phyloP scores from a whole-genome alignment of 2,113 vertebrate species.

The Neogobius melanostomus region DNA sequence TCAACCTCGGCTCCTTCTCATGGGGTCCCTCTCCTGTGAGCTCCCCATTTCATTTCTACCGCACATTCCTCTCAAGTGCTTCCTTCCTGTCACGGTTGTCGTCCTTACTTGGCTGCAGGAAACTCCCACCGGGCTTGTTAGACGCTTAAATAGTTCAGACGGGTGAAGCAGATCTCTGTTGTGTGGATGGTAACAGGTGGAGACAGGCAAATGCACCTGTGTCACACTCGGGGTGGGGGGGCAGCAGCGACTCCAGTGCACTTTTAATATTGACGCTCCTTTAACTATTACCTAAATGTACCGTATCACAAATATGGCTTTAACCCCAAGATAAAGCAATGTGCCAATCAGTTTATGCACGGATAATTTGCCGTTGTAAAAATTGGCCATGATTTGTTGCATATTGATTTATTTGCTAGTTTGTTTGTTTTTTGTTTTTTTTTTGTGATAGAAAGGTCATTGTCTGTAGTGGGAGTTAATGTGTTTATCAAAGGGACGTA shows the following conservation, averaged over 20 bases:
- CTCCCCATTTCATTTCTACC: conserved; percentile 9
- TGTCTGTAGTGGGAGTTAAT: neutral
- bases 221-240: conserved; percentile 48
- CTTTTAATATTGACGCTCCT: too few species aligned
- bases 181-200: conserved; percentile 49
- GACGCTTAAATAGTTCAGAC: conserved; percentile 56
- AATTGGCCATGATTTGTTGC: too few species aligned
- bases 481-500: neutral
- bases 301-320: too few species aligned
- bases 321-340: too few species aligned
- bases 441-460: neutral
- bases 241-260: conserved; percentile 22
- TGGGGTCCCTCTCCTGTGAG: conserved; percentile 32
- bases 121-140: conserved; percentile 51
- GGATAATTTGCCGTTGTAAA: too few species aligned
- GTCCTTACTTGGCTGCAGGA: conserved; percentile 48
- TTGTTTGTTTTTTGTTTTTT: too few species aligned
- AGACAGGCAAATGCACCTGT: conserved; percentile 56
- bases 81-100: conserved; percentile 48
- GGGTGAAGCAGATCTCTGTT: conserved; percentile 47
- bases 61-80: conserved; percentile 17
- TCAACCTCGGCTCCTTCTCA: conserved; percentile 38
- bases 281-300: too few species aligned
- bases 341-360: too few species aligned
- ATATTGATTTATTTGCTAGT: neutral